Percentiles rank a stretch among this genome's conserved stretches.
These are phyloP conservation scores for Saccostrea glomerata DNA, from an alignment of 1,140 invertebrate genomes.

Conservation along the genomic window DNA sequence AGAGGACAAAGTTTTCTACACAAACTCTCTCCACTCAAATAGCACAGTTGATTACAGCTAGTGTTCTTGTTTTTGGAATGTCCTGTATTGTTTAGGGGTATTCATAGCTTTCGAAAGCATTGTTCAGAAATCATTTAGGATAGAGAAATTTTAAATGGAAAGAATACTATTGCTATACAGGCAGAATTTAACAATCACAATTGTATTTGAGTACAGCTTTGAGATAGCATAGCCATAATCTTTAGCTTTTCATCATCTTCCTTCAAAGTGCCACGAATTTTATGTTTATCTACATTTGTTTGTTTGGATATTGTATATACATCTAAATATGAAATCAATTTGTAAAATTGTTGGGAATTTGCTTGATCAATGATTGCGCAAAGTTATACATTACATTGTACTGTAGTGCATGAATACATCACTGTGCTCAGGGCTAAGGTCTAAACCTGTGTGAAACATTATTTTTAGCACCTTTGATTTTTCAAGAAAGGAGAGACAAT, in stretches of 20 bases:
- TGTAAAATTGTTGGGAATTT: not conserved
- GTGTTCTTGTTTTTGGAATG: conserved; percentile 20
- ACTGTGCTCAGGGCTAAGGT: not conserved
- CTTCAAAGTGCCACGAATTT: not conserved
- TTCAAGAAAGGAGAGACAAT: not conserved
- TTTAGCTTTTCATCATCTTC: not conserved
- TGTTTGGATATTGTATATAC: not conserved
- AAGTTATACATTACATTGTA: not conserved
- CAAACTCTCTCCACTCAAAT: too few species aligned
- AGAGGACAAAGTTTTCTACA: too few species aligned
- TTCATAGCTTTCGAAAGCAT: not conserved
- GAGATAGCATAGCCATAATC: too few species aligned
- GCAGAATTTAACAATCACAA: not conserved
- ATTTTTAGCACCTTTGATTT: not conserved
- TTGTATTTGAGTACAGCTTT: too few species aligned
- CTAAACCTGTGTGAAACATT: not conserved
- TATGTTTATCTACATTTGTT: not conserved
- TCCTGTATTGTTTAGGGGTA: conserved; percentile 3
- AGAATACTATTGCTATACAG: not conserved
- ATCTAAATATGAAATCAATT: not conserved
- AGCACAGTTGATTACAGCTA: not conserved
- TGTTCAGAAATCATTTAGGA: not conserved
- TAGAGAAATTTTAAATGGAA: conserved; percentile 10
- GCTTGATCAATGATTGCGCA: not conserved
- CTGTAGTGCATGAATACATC: not conserved